Evolutionary conservation across 2,797 vertebrate species (phyloP).

Genomic region (Lagodon rhomboides): DNA sequence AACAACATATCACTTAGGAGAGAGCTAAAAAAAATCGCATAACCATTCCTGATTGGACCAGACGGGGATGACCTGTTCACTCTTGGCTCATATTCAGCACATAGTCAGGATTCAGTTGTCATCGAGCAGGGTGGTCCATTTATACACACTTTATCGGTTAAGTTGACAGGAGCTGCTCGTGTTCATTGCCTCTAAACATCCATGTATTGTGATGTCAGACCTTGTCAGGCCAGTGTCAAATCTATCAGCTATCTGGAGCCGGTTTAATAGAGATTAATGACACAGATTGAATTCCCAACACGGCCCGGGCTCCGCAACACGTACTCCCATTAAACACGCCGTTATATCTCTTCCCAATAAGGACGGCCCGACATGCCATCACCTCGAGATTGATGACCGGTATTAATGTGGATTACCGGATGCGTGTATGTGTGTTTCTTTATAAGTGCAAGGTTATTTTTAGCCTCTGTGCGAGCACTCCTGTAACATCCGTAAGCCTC

Average conservation of each 20-base stretch:
- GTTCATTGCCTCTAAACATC: background rate
- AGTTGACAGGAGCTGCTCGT: background rate
- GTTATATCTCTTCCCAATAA: conserved; percentile 57
- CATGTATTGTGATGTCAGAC: background rate
- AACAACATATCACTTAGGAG: background rate
- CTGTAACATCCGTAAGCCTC: conserved; percentile 39
- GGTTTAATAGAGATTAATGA: conserved; percentile 67
- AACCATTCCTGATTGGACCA: background rate
- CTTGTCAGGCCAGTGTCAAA: conserved; percentile 16
- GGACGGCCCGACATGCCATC: conserved; percentile 47
- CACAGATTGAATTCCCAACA: conserved; percentile 58
- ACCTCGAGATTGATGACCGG: conserved; percentile 60
- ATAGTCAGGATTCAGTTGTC: background rate
- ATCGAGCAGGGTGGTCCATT: background rate
- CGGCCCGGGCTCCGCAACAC: conserved; percentile 30
- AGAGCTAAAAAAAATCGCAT: background rate
- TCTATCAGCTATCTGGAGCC: conserved; percentile 31
- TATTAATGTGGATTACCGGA: conserved; percentile 60
- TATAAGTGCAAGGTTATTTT: conserved; percentile 43
- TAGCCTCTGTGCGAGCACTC: conserved; percentile 40
- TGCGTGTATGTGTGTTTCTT: conserved; percentile 47
- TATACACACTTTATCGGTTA: background rate
- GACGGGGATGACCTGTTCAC: background rate
- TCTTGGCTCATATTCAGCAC: background rate
- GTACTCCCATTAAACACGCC: conserved; percentile 33